phyloP scores from a whole-genome alignment of 2,113 vertebrate species.

The Puffinus mauretanicus region DNA sequence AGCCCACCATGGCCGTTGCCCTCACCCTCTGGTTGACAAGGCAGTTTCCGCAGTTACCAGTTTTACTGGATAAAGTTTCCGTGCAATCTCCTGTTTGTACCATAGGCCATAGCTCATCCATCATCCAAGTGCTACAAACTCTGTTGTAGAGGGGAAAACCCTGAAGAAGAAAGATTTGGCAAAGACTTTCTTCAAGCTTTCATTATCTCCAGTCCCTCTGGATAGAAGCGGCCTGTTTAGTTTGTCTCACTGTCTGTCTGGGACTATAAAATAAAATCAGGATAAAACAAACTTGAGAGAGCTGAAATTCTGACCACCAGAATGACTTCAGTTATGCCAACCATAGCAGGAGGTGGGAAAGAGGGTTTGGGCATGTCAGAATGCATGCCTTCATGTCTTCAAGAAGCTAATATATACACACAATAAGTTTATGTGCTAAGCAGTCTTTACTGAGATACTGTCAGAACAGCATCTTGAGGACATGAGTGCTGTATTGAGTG shows the following conservation, averaged over 20 bases:
- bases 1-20: neutral
- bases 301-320: neutral
- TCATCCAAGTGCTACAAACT: neutral
- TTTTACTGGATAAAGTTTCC: neutral
- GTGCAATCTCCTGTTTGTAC: neutral
- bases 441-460: neutral
- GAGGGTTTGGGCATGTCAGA: neutral
- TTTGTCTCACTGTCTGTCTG: neutral
- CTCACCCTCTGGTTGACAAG: neutral
- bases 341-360: neutral
- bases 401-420: neutral
- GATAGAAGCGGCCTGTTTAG: neutral
- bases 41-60: neutral
- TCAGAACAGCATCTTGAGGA: neutral
- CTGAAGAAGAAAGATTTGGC: neutral
- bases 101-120: neutral
- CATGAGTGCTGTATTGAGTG: neutral
- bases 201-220: neutral
- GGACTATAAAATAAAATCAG: neutral
- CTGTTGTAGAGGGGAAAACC: neutral
- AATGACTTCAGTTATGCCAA: neutral
- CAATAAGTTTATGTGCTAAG: neutral
- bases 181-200: neutral
- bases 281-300: neutral
- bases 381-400: neutral